Evolutionary conservation across 2,888 invertebrate species (phyloP).

Genomic region (Argyra leucocephala): DNA sequence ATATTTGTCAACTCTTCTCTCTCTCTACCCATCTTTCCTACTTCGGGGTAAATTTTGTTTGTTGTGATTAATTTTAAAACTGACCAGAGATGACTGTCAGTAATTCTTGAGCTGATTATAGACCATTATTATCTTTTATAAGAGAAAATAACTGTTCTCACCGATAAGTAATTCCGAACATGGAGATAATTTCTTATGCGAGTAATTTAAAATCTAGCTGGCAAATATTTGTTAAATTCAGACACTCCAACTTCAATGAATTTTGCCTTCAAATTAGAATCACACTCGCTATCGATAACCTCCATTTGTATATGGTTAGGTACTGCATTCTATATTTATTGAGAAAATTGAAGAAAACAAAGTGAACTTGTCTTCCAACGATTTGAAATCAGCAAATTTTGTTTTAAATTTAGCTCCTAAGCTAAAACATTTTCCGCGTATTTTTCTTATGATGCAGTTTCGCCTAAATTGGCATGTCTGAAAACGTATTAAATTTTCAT

Average conservation of each 20-base stretch:
- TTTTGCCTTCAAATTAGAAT: slow-evolving; percentile 19
- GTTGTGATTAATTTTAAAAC: slow-evolving; percentile 10
- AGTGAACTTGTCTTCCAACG: slow-evolving; percentile 21
- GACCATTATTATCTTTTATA: slow-evolving; percentile 13
- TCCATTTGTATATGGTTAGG: slow-evolving; percentile 16
- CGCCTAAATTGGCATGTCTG: slow-evolving; percentile 19
- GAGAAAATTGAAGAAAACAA: too few species aligned
- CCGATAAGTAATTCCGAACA: slow-evolving; percentile 20
- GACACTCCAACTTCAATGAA: slow-evolving; percentile 19
- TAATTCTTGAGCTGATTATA: slow-evolving; percentile 7
- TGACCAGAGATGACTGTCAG: too few species aligned
- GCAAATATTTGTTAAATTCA: slow-evolving; percentile 16
- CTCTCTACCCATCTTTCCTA: slow-evolving; percentile 7
- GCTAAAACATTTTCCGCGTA: too few species aligned
- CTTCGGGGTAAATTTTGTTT: slow-evolving; percentile 11
- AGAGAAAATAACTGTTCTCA: slow-evolving; percentile 19
- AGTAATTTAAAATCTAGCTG: slow-evolving; percentile 18
- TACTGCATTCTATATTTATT: slow-evolving; percentile 16
- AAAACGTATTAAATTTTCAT: slow-evolving; percentile 19
- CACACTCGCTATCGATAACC: slow-evolving; percentile 17
- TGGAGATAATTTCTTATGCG: too few species aligned
- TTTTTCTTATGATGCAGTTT: slow-evolving; percentile 19
- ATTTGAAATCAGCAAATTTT: slow-evolving; percentile 24
- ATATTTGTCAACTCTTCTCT: slow-evolving; percentile 7
- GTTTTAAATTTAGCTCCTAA: slow-evolving; percentile 25